A percentile compares a stretch with the other conserved stretches of the same genome.
These are phyloP conservation scores for Anodontia alba DNA, from an alignment of 2,888 invertebrate genomes.

Conservation along the genomic window DNA sequence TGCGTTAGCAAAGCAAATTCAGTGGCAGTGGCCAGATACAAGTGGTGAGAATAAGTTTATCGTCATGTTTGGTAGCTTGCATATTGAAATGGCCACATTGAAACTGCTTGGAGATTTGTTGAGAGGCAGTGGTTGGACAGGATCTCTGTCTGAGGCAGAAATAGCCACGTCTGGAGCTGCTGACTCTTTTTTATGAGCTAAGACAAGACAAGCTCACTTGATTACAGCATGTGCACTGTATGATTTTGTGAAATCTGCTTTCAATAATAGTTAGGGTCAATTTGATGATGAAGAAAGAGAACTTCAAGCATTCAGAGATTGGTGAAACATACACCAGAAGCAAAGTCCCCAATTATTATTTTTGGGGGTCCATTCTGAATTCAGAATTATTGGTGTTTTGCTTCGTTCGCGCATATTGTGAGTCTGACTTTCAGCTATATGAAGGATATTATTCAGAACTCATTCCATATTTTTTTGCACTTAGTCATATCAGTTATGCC, in stretches of 20 bases:
- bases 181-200: conserved; percentile 47
- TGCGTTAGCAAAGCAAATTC: no score
- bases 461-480: not conserved
- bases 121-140: no score
- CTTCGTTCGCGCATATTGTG: not conserved
- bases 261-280: not conserved
- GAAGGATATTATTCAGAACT: not conserved
- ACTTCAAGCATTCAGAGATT: not conserved
- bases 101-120: no score
- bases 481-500: not conserved
- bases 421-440: not conserved
- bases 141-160: no score
- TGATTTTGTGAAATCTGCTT: not conserved
- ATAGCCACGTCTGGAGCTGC: conserved; percentile 64
- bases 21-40: no score
- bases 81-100: no score
- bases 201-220: conserved; percentile 58
- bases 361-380: not conserved
- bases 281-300: not conserved
- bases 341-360: not conserved
- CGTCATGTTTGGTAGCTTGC: no score
- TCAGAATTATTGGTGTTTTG: not conserved
- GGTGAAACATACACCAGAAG: not conserved
- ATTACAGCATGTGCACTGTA: conserved; percentile 33
- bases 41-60: no score